Evolutionary conservation across 2,113 vertebrate genomes (phyloP).

Genomic region (Myiozetetes cayanensis): DNA sequence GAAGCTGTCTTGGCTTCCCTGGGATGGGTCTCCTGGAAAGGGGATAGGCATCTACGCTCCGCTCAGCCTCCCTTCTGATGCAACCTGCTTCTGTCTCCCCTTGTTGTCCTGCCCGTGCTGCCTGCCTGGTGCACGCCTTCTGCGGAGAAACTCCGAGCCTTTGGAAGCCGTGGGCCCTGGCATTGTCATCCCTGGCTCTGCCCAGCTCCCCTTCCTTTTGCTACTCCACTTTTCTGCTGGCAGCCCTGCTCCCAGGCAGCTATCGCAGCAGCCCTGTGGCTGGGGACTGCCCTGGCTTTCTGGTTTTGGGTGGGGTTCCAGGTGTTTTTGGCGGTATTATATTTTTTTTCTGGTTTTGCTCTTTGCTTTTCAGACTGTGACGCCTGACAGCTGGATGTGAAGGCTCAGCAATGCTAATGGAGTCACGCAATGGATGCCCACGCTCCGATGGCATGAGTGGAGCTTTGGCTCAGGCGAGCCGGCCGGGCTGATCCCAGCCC

Average conservation of each 20-base stretch:
- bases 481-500: background rate
- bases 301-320: background rate
- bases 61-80: too few relatives aligned
- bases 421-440: background rate
- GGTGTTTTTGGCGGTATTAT: background rate
- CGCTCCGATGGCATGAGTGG: fast-evolving
- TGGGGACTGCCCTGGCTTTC: background rate
- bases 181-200: background rate
- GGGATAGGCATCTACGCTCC: fast-evolving
- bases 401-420: background rate
- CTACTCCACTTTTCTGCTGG: background rate
- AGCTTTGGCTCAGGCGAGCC: background rate
- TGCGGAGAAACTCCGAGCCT: fast-evolving
- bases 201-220: background rate
- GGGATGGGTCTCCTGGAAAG: fast-evolving
- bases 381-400: background rate
- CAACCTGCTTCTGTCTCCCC: background rate
- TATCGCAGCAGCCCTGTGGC: background rate
- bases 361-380: too few relatives aligned
- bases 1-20: too few relatives aligned
- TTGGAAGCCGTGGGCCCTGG: background rate
- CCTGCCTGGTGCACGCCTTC: fast-evolving
- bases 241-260: background rate
- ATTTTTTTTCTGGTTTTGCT: background rate
- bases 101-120: background rate